Conservation (phyloP, 2,888 invertebrate genomes). For the Conchocele bisecta region DNA sequence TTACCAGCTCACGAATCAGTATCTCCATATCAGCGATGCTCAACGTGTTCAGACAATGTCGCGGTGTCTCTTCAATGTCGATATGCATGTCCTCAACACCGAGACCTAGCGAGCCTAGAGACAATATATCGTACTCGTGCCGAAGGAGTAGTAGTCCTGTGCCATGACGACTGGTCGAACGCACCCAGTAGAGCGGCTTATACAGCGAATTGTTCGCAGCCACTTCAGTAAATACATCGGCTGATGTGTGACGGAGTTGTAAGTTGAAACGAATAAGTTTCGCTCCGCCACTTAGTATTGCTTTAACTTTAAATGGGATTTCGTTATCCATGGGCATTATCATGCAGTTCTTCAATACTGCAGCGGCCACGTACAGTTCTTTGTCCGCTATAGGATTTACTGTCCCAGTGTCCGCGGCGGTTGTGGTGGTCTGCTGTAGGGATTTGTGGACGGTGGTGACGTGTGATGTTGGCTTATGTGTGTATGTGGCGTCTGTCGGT, state of each 20-base stretch:
- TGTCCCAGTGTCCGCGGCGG: too few species aligned
- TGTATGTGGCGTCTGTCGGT: too few species aligned
- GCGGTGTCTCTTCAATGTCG: conserved; percentile 61
- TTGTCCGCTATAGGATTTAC: too few species aligned
- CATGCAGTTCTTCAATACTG: conserved; percentile 22
- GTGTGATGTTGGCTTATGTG: too few species aligned
- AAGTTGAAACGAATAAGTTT: conserved; percentile 54
- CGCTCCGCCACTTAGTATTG: conserved; percentile 24
- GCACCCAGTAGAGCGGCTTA: conserved; percentile 65
- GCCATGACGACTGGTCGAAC: conserved; percentile 69
- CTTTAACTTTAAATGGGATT: conserved; percentile 24
- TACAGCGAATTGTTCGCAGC: conserved; percentile 34
- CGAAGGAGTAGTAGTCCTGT: conserved; percentile 71
- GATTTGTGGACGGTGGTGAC: too few species aligned
- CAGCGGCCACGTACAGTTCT: conserved; percentile 3
- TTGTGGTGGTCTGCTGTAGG: too few species aligned
- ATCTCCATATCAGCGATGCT: conserved; percentile 29
- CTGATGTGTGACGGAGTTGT: conserved; percentile 18
- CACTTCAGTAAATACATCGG: conserved; percentile 1
- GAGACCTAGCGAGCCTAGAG: conserved; percentile 67
- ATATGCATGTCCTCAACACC: conserved; percentile 67
- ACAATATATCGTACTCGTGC: conserved; percentile 73
- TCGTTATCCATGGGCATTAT: conserved; percentile 16
- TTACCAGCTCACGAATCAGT: conserved; percentile 56
- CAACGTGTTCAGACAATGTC: conserved; percentile 64